These are phyloP conservation scores for Willisornis vidua DNA, from an alignment of 2,113 vertebrate species.

Conservation along the genomic window DNA sequence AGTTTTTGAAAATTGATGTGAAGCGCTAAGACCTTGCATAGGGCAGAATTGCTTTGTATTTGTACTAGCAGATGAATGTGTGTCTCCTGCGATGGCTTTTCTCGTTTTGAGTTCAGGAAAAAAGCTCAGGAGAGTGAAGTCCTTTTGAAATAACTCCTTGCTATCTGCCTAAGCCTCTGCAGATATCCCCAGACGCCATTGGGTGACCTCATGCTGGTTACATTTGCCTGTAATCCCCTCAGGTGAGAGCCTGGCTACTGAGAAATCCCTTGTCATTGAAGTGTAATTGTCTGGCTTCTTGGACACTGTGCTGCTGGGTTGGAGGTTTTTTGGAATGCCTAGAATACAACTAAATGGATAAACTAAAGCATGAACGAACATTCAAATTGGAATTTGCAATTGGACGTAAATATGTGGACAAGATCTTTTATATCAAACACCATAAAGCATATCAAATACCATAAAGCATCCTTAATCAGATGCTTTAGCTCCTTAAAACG, in stretches of 20 bases:
- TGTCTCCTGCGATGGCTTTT: neutral
- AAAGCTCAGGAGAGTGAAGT: neutral
- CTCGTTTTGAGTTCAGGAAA: neutral
- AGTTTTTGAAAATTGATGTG: neutral
- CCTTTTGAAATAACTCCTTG: neutral
- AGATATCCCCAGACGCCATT: neutral
- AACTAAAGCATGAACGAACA: neutral
- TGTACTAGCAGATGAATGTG: neutral
- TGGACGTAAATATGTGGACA: neutral
- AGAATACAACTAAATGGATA: neutral
- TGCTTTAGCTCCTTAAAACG: neutral
- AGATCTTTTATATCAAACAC: neutral
- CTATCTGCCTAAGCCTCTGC: neutral
- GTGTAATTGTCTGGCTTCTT: neutral
- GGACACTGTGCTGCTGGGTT: neutral
- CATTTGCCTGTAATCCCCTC: neutral
- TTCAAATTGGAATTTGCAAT: neutral
- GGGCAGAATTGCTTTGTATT: neutral
- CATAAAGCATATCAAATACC: neutral
- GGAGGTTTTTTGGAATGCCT: neutral
- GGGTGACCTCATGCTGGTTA: neutral
- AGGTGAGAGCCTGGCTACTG: neutral
- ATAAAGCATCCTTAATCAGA: neutral
- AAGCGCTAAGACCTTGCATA: neutral
- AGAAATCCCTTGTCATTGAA: neutral